Evolutionary conservation across 1,140 invertebrate genomes (phyloP).

Genomic region (Parapsyche elsis): DNA sequence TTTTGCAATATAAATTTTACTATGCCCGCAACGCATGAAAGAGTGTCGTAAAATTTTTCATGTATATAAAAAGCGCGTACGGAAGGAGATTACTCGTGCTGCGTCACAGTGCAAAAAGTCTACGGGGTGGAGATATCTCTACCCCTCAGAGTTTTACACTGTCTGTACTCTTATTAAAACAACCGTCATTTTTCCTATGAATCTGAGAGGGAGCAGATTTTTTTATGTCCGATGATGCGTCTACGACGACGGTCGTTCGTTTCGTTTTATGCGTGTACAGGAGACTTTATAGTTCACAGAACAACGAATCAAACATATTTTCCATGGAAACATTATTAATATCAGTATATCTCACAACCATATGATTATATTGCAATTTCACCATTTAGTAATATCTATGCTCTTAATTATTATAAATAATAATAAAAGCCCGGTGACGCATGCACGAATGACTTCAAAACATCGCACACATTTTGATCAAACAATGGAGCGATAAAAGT

Average conservation of each 20-base stretch:
- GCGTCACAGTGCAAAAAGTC: background rate
- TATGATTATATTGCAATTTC: no score
- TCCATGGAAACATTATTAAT: background rate
- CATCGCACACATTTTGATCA: no score
- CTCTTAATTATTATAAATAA: no score
- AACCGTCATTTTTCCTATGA: background rate
- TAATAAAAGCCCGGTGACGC: no score
- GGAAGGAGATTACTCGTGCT: conserved; percentile 31
- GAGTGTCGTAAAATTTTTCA: conserved; percentile 39
- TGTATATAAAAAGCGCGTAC: conserved; percentile 40
- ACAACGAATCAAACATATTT: background rate
- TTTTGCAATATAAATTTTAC: conserved; percentile 47
- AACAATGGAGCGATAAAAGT: no score
- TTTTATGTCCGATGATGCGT: background rate
- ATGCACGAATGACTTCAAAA: no score
- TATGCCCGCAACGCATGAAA: conserved; percentile 29
- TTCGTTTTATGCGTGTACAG: background rate
- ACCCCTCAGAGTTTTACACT: background rate
- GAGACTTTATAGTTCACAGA: background rate
- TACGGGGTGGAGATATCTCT: background rate
- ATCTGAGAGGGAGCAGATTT: background rate
- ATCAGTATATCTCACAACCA: no score
- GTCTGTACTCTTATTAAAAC: background rate
- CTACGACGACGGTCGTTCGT: no score
- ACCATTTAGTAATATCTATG: no score